Conservation (phyloP, 1,140 invertebrate species). For the Aphis gossypii region DNA sequence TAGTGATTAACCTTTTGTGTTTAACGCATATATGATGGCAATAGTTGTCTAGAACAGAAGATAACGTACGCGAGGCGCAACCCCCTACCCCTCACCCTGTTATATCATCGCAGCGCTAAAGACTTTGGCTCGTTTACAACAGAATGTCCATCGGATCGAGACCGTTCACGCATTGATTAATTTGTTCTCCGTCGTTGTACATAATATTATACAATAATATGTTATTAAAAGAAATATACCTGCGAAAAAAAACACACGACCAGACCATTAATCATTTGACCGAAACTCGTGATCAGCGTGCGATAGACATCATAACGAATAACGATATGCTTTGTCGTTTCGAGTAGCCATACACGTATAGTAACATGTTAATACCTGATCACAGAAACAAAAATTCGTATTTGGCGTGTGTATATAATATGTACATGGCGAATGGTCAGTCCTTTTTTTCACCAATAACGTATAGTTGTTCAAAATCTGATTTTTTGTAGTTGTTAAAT, state of each 20-base stretch:
- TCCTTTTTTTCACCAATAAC: neutral
- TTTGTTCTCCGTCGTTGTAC: neutral
- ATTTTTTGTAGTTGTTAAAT: neutral
- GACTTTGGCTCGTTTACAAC: neutral
- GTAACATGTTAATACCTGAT: neutral
- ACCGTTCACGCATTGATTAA: neutral
- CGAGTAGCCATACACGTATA: neutral
- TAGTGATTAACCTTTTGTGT: constrained; percentile 26
- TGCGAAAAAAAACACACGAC: neutral
- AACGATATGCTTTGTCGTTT: neutral
- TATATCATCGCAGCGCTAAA: neutral
- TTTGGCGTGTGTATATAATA: too few species aligned
- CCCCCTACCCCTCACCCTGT: neutral
- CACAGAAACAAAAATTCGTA: neutral
- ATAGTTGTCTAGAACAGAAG: neutral
- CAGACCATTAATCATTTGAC: neutral
- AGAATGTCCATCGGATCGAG: neutral
- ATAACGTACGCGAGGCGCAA: neutral
- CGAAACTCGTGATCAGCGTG: neutral
- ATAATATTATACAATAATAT: neutral
- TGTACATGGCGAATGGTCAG: neutral
- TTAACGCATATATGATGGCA: constrained; percentile 4
- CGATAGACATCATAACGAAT: neutral
- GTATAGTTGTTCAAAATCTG: neutral
- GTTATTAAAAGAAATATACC: neutral